A percentile compares a stretch with the other conserved stretches of the same genome.
phyloP scores from a whole-genome alignment of 1,140 invertebrate genomes.

The Ridgeia piscesae region DNA sequence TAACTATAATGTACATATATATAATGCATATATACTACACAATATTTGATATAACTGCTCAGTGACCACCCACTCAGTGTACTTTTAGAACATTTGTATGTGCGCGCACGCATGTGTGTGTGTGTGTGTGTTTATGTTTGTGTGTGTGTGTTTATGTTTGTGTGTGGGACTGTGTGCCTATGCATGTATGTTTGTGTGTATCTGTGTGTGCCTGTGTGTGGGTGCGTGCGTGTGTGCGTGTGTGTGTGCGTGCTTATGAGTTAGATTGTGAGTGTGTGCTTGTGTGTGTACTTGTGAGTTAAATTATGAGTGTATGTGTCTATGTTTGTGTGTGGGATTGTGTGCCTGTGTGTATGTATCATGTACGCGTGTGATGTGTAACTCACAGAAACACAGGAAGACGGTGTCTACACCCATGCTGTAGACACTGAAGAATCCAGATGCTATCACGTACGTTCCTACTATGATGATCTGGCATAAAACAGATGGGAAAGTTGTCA shows the following conservation, averaged over 20 bases:
- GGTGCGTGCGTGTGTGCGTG: background rate
- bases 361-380: background rate
- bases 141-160: background rate
- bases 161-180: background rate
- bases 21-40: no score
- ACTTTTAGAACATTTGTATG: no score
- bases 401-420: conserved; percentile 93
- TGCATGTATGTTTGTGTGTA: background rate
- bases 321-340: background rate
- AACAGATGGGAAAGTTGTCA: background rate
- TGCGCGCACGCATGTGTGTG: no score
- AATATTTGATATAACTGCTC: no score
- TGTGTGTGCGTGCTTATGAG: no score
- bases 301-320: no score
- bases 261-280: no score
- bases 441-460: conserved; percentile 74
- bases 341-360: background rate
- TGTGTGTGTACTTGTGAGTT: no score
- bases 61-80: no score
- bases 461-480: conserved; percentile 47
- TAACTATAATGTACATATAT: no score
- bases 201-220: background rate
- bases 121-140: no score
- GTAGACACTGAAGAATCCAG: conserved; percentile 92
- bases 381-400: conserved; percentile 92